phyloP scores from a whole-genome alignment of 2,888 invertebrate genomes.

The Mimas tiliae region DNA sequence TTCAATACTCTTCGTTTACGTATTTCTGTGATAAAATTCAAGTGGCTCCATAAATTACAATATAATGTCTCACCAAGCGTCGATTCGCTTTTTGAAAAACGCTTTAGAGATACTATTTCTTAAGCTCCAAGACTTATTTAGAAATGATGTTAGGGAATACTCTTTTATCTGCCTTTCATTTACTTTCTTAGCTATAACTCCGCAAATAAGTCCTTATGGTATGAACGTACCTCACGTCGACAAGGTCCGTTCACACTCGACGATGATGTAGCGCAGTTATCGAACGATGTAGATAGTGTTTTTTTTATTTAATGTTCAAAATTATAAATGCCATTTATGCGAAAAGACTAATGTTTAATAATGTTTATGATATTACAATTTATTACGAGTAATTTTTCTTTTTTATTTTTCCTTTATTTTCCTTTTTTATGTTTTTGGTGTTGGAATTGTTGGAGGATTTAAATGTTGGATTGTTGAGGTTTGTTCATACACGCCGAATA shows the following conservation, averaged over 20 bases:
- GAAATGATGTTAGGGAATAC: not conserved
- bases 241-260: slow-evolving; percentile 33
- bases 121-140: not conserved
- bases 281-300: slow-evolving; percentile 49
- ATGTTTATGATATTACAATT: slow-evolving; percentile 50
- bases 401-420: slow-evolving; percentile 39
- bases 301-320: slow-evolving; percentile 76
- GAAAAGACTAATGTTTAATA: slow-evolving; percentile 78
- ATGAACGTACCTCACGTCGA: slow-evolving; percentile 4
- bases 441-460: slow-evolving; percentile 1
- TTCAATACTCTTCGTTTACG: too few relatives aligned
- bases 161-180: too few relatives aligned
- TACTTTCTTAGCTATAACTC: too few relatives aligned
- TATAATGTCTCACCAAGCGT: too few relatives aligned
- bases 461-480: not conserved
- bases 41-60: too few relatives aligned
- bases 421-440: not conserved
- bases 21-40: too few relatives aligned
- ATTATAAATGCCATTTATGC: slow-evolving; percentile 79
- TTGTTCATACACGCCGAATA: slow-evolving; percentile 10
- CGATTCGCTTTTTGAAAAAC: too few relatives aligned
- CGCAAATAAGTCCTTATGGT: not conserved
- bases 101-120: not conserved
- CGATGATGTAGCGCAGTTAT: slow-evolving; percentile 30
- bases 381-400: slow-evolving; percentile 39